Percentiles rank a stretch among this genome's conserved stretches.
Evolutionary conservation across 2,888 invertebrate species (phyloP).

Genomic region (Brenthis hecate): DNA sequence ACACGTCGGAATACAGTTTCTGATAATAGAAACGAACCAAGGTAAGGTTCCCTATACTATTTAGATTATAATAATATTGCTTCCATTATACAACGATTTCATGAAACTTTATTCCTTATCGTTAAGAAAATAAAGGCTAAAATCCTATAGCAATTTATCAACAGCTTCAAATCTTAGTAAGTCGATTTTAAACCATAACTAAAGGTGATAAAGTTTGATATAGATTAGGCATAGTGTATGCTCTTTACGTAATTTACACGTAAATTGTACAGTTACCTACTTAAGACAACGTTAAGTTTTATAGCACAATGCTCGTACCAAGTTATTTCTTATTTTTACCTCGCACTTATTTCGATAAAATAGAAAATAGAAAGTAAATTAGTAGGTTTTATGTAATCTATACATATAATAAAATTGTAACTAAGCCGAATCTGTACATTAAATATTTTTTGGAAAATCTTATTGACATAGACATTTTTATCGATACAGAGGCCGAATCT

Average conservation of each 20-base stretch:
- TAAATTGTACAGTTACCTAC: constrained; percentile 23
- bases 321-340: constrained; percentile 10
- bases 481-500: no score
- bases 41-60: not conserved
- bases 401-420: no score
- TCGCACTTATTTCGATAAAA: not conserved
- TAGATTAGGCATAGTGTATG: not conserved
- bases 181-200: not conserved
- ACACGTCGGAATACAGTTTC: not conserved
- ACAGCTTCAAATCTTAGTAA: not conserved
- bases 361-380: no score
- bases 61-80: not conserved
- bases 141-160: not conserved
- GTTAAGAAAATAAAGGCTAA: not conserved
- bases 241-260: constrained; percentile 1
- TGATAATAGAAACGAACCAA: not conserved
- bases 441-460: no score
- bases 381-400: no score
- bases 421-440: no score
- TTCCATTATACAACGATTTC: not conserved
- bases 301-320: constrained; percentile 13
- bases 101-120: not conserved
- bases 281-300: constrained; percentile 28
- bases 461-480: no score
- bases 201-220: not conserved